Percentiles rank a stretch among this genome's conserved stretches.
phyloP scores from a whole-genome alignment of 2,113 vertebrate genomes.

The Smithornis capensis region DNA sequence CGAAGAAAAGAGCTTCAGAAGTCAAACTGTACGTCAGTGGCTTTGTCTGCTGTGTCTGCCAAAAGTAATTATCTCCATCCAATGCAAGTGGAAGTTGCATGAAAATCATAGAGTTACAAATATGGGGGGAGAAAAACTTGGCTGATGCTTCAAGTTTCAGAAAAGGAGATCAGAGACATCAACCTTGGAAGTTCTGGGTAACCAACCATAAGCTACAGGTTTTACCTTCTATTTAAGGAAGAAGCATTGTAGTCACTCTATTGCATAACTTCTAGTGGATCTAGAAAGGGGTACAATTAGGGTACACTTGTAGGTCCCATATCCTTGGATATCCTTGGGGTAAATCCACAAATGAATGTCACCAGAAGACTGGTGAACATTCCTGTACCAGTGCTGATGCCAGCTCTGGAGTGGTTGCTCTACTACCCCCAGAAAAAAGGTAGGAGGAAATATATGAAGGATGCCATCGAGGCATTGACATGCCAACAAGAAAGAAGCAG shows the following conservation, averaged over 20 bases:
- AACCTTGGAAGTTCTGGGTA: neutral
- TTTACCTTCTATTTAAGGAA: neutral
- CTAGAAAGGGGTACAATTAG: neutral
- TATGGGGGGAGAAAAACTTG: neutral
- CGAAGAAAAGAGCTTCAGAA: neutral
- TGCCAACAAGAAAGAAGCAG: neutral
- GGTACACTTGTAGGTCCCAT: neutral
- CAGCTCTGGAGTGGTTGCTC: neutral
- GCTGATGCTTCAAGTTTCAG: neutral
- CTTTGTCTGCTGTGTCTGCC: neutral
- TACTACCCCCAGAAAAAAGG: neutral
- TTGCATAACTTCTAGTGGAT: neutral
- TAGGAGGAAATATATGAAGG: neutral
- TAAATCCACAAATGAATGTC: neutral
- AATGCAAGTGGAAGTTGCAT: neutral
- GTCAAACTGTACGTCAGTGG: neutral
- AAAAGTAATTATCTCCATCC: neutral
- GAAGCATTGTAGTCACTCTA: neutral
- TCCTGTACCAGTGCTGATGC: too few species aligned
- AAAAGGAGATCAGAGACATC: neutral
- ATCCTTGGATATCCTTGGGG: neutral
- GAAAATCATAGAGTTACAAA: neutral
- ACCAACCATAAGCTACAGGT: neutral
- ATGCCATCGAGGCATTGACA: fast-evolving
- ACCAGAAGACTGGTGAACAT: neutral